A percentile compares a stretch with the other conserved stretches of the same genome.
Conservation (phyloP, 2,113 vertebrate genomes). For the Alligator mississippiensis region DNA sequence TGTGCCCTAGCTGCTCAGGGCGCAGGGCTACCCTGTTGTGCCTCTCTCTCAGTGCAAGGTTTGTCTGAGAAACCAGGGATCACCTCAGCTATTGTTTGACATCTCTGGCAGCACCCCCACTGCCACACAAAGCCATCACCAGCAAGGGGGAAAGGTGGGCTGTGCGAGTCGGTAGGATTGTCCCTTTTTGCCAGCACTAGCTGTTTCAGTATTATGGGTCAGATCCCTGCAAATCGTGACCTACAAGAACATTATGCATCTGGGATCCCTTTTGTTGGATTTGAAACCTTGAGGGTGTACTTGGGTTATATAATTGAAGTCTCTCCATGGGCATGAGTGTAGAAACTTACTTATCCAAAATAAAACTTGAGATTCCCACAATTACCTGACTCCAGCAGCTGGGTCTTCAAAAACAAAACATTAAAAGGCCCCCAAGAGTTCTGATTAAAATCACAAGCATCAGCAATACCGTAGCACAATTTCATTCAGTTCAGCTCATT, state of each 20-base stretch:
- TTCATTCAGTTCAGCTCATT: not conserved
- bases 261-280: not conserved
- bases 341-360: no score
- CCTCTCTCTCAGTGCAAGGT: not conserved
- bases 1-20: no score
- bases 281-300: not conserved
- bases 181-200: fast-evolving
- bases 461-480: no score
- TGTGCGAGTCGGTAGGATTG: not conserved
- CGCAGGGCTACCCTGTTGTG: no score
- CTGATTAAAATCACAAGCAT: not conserved
- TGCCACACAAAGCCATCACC: not conserved
- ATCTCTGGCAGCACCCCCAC: not conserved
- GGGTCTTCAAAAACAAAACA: fast-evolving
- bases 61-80: not conserved
- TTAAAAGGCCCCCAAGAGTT: not conserved
- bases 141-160: not conserved
- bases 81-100: not conserved
- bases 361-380: not conserved
- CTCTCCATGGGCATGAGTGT: not conserved
- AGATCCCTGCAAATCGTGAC: not conserved
- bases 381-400: not conserved
- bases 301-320: not conserved
- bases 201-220: not conserved
- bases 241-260: not conserved